phyloP scores from a whole-genome alignment of 2,797 vertebrate species.

The Gephyroberyx darwinii region DNA sequence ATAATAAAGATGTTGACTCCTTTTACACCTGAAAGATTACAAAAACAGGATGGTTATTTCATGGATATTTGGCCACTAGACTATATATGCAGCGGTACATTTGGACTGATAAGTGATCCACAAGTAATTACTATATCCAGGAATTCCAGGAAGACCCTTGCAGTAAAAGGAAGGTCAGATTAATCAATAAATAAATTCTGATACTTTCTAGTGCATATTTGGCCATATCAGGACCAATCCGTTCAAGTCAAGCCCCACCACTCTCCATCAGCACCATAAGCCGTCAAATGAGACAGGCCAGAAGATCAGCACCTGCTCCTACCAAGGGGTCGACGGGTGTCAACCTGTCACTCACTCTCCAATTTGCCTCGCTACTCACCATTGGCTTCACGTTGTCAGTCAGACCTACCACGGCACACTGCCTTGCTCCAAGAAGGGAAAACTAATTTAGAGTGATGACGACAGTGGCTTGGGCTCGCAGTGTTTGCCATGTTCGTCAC shows the following conservation, averaged over 20 bases:
- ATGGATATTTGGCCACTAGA: too few species aligned
- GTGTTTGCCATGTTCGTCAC: slow-evolving; percentile 68
- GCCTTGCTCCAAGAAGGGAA: slow-evolving; percentile 34
- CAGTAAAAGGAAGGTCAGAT: neutral
- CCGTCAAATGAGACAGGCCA: slow-evolving; percentile 64
- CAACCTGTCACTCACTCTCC: slow-evolving; percentile 67
- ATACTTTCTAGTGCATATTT: slow-evolving; percentile 49
- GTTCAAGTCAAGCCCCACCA: slow-evolving; percentile 56
- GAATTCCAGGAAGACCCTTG: neutral
- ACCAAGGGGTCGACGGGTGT: slow-evolving; percentile 52
- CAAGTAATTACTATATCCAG: neutral
- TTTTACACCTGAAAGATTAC: too few species aligned
- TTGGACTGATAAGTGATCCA: too few species aligned
- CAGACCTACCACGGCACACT: slow-evolving; percentile 27
- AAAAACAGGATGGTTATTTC: neutral
- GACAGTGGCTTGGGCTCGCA: slow-evolving; percentile 33
- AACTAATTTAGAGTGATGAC: slow-evolving; percentile 62
- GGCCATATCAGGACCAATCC: slow-evolving; percentile 56
- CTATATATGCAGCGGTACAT: neutral
- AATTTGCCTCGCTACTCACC: slow-evolving; percentile 44
- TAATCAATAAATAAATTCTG: slow-evolving; percentile 22
- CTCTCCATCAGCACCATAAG: slow-evolving; percentile 57
- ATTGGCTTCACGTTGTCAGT: slow-evolving; percentile 45
- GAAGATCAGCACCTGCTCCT: slow-evolving; percentile 73
- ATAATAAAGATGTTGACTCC: neutral